Evolutionary conservation across 2,888 invertebrate genomes (phyloP).

Genomic region (Podotricha telesiphe): DNA sequence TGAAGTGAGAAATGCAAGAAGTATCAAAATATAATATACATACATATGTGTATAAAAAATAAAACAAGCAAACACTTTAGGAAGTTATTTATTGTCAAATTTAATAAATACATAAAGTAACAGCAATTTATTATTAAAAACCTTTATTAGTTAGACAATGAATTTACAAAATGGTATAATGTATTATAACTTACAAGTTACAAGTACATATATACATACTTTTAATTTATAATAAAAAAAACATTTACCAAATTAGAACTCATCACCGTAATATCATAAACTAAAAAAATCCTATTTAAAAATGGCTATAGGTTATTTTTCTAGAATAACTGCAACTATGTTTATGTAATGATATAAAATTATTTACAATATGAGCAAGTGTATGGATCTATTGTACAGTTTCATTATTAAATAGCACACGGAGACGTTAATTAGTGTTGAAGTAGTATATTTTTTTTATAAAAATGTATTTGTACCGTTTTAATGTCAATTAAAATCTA

Average conservation of each 20-base stretch:
- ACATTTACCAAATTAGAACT: background rate
- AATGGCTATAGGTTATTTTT: constrained; percentile 16
- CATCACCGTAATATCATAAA: constrained; percentile 9
- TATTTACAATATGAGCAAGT: constrained; percentile 24
- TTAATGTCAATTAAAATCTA: constrained; percentile 1
- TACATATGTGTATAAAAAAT: constrained; percentile 3
- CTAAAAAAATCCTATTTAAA: background rate
- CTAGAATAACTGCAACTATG: constrained; percentile 11
- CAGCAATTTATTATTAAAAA: constrained; percentile 56
- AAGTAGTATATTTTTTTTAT: background rate
- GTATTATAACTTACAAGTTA: constrained; percentile 50
- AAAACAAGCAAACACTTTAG: constrained; percentile 51
- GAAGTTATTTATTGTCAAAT: constrained; percentile 76
- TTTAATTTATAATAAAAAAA: constrained; percentile 22
- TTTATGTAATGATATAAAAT: constrained; percentile 5
- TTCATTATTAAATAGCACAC: background rate
- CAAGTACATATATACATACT: constrained; percentile 40
- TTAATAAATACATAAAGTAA: constrained; percentile 68
- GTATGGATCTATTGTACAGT: background rate
- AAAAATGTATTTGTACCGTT: background rate
- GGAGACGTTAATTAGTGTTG: background rate
- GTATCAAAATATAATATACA: too few species aligned
- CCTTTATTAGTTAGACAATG: constrained; percentile 44
- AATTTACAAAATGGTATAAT: constrained; percentile 56
- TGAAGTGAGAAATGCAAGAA: too few species aligned